Evolutionary conservation across 2,888 invertebrate genomes (phyloP).

Genomic region (Agrenia bidenticulata): DNA sequence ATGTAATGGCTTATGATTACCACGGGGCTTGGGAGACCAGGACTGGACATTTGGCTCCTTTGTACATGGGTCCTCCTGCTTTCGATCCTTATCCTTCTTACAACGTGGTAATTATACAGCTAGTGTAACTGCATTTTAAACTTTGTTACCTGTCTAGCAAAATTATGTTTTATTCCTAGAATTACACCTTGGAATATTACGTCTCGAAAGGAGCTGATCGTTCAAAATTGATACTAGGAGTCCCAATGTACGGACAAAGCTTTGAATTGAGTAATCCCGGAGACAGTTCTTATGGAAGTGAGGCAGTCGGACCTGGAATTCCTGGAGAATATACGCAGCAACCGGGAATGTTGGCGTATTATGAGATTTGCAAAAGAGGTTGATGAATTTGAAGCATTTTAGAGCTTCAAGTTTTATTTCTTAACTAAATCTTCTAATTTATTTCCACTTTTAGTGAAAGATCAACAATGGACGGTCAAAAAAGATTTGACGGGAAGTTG

Average conservation of each 20-base stretch:
- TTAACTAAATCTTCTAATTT: too few relatives aligned
- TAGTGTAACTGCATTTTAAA: not conserved
- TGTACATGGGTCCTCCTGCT: conserved; percentile 45
- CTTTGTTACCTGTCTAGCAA: not conserved
- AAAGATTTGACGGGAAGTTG: conserved; percentile 61
- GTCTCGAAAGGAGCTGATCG: conserved; percentile 63
- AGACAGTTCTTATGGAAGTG: conserved; percentile 62
- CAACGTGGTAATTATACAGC: conserved; percentile 40
- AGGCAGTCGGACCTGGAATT: conserved; percentile 72
- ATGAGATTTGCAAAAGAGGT: conserved; percentile 73
- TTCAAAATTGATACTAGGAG: conserved; percentile 74
- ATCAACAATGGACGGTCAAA: conserved; percentile 66
- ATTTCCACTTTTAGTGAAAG: conserved; percentile 34
- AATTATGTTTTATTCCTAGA: conserved; percentile 39
- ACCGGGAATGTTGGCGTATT: conserved; percentile 83
- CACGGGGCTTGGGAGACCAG: conserved; percentile 73
- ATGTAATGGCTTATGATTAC: conserved; percentile 93
- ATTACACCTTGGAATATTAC: conserved; percentile 57
- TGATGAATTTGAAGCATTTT: not conserved
- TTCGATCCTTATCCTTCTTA: conserved; percentile 45
- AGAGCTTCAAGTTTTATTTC: too few relatives aligned
- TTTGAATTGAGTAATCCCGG: conserved; percentile 65
- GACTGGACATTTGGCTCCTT: conserved; percentile 87
- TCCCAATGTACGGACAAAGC: conserved; percentile 86
- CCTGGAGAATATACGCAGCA: conserved; percentile 80